Evolutionary conservation across 2,113 vertebrate genomes (phyloP), one percentile per base, ranked within the genome.

Genomic region (Nansenia antarctica): DNA sequence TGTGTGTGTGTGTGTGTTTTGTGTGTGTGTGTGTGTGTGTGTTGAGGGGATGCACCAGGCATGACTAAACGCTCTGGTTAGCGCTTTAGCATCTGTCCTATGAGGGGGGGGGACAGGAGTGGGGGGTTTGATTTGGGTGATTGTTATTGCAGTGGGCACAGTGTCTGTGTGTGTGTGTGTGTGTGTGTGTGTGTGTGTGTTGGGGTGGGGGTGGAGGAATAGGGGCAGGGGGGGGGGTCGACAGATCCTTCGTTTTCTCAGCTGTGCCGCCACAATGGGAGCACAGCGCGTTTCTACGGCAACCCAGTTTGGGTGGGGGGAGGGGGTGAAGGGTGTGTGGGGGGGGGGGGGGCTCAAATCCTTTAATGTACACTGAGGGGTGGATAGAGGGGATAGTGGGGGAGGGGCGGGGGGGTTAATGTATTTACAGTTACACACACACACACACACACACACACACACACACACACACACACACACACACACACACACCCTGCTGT

Each of bases 191-290:
- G 47, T 59, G 58, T 63, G 62, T 69, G 58, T 69, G 11, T 62
- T n/a, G n/a, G n/a, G n/a, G n/a, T n/a, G n/a, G n/a, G n/a, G n/a
- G n/a, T n/a, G n/a, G n/a, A n/a, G n/a, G n/a, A n/a, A n/a, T n/a
- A n/a, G n/a, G n/a, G n/a, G n/a, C n/a, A n/a, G n/a, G n/a, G n/a
- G 72, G 5, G 49, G 26, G 60, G 65, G 37, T 73, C 55, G 77
- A 76, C 69, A 76, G 76, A 67, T 58, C 73, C 75, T 79, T 84
- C 76, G 78, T 84, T 85, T 85, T 83, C 80, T 72, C 84, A 82
- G 78, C 83, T 85, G 80, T 74, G 54, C 15, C 45, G 74, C 67
- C 61, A 32, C 63, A 69, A 63, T 24, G 67, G n/a, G n/a, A 63
- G 39, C 62, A 18, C 52, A 26, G 63, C 20, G 30, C n/a, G 78